Base-by-base conservation (phyloP, 2,888 invertebrate species). In the Serripes groenlandicus region DNA sequence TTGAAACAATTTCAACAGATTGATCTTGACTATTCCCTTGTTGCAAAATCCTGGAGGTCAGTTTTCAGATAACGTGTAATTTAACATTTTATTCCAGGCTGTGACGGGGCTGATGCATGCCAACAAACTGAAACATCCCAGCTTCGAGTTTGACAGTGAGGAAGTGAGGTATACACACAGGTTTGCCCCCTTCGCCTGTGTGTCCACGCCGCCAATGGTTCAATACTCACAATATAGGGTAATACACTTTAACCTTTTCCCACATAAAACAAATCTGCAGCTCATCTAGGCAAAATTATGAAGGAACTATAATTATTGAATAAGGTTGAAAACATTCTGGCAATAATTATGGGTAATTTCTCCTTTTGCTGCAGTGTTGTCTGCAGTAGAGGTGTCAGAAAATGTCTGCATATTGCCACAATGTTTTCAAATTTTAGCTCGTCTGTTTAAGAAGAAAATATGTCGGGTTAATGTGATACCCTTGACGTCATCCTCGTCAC, bases 141-240 rank as follows among this genome's bases (percentile, higher is more conserved):
- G 97, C 93, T 96, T 97, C 5, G 97, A 97, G 94, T 99, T 98
- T 95, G 98, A 99, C 95, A 97, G 97, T 93, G 94, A 99, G 94
- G 97, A 97, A 92, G 98, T 99, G 4, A 96, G 99, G 56, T 99
- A 98, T 94, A 98, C 98, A 93, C 98, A 99, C 92, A 96, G 99
- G 72, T 98, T 99, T 95, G 96, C 97, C 7, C 98, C 99, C 0
- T 98, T 99, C 92, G 97, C 97, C 23, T 96, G 97, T 49, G 96
- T 99, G 18, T 96, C 97, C 21, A 97, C 97, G 3, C 99, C 99
- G 23, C 98, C 98, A 0, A 97, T 97, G 4, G 97, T 99, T 18
- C 97, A 97, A 91, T 99, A 99, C 95, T 96, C 88, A 26, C 93
- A 94, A 83, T 94, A 93, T 89, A 93, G 92, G 91, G 94, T 94